Conservation (phyloP, 2,797 vertebrate genomes). For the Lateolabrax maculatus region DNA sequence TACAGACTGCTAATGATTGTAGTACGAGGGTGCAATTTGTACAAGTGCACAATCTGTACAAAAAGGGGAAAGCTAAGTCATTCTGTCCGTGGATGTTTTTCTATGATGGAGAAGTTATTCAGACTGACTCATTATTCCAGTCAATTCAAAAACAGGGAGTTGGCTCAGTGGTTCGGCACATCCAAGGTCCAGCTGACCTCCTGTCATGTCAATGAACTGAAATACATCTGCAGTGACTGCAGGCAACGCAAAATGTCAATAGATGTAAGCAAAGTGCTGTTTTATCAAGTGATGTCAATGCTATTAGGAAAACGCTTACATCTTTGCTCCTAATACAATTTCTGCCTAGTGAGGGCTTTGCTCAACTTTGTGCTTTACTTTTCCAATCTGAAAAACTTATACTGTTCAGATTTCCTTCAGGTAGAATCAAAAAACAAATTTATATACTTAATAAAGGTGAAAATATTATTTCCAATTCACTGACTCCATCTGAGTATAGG, state of each 20-base stretch:
- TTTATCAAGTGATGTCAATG: slow-evolving; percentile 5
- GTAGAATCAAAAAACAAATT: neutral
- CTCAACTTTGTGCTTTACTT: slow-evolving; percentile 16
- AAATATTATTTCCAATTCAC: slow-evolving; percentile 29
- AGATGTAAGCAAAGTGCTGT: slow-evolving; percentile 29
- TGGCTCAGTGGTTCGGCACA: slow-evolving; percentile 35
- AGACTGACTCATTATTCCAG: slow-evolving; percentile 59
- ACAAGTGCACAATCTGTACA: slow-evolving; percentile 59
- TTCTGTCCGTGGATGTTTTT: slow-evolving; percentile 19
- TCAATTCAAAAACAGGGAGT: slow-evolving; percentile 54
- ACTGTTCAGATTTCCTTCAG: slow-evolving; percentile 5
- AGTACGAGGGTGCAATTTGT: slow-evolving; percentile 70
- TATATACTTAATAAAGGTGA: slow-evolving; percentile 18
- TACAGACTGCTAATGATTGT: slow-evolving; percentile 69
- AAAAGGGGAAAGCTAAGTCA: slow-evolving; percentile 46
- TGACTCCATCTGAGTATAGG: slow-evolving; percentile 13
- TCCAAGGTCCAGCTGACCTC: slow-evolving; percentile 49
- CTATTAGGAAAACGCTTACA: slow-evolving; percentile 10
- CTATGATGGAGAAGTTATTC: slow-evolving; percentile 46
- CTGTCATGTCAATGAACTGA: slow-evolving; percentile 6
- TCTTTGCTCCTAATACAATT: neutral
- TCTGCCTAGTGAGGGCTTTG: slow-evolving; percentile 2
- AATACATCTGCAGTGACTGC: slow-evolving; percentile 18
- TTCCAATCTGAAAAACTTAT: neutral
- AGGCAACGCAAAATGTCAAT: slow-evolving; percentile 14